These are phyloP conservation scores for Scaeva pyrastri DNA, from an alignment of 2,888 invertebrate genomes.

Conservation along the genomic window DNA sequence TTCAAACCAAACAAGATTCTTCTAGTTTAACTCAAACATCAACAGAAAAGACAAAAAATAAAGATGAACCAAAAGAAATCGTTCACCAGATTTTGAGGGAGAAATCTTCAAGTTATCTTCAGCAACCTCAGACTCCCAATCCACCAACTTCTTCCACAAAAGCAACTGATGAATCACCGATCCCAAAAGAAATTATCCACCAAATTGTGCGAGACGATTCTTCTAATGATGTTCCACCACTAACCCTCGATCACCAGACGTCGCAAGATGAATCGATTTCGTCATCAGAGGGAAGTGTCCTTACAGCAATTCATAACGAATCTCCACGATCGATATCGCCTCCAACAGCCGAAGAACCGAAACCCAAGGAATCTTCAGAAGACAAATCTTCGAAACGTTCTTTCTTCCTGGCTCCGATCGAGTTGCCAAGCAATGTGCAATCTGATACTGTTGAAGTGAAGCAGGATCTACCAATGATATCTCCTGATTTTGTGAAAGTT, in stretches of 20 bases:
- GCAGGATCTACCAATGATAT: slow-evolving; percentile 22
- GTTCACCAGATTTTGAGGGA: slow-evolving; percentile 57
- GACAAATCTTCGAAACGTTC: slow-evolving; percentile 21
- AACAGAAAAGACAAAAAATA: background rate
- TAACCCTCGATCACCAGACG: slow-evolving; percentile 7
- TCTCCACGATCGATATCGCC: slow-evolving; percentile 34
- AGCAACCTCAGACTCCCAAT: background rate
- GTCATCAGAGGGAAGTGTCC: slow-evolving; percentile 53
- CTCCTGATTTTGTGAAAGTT: slow-evolving; percentile 5
- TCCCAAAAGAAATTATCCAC: slow-evolving; percentile 10
- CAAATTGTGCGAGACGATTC: background rate
- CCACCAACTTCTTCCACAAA: background rate
- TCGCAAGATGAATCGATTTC: slow-evolving; percentile 48
- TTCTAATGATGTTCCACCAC: slow-evolving; percentile 1
- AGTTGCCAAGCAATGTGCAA: background rate
- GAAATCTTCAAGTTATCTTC: background rate
- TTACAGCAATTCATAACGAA: slow-evolving; percentile 37
- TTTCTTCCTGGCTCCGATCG: slow-evolving; percentile 10
- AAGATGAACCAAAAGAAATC: slow-evolving; percentile 78
- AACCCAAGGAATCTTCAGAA: background rate
- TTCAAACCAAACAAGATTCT: background rate
- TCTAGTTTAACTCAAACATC: background rate
- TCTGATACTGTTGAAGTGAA: background rate
- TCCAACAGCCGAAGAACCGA: slow-evolving; percentile 7
- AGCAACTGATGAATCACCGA: background rate